A percentile compares a stretch with the other conserved stretches of the same genome.
Evolutionary conservation across 2,113 vertebrate species (phyloP).

Genomic region (Oreochromis tanganicae): DNA sequence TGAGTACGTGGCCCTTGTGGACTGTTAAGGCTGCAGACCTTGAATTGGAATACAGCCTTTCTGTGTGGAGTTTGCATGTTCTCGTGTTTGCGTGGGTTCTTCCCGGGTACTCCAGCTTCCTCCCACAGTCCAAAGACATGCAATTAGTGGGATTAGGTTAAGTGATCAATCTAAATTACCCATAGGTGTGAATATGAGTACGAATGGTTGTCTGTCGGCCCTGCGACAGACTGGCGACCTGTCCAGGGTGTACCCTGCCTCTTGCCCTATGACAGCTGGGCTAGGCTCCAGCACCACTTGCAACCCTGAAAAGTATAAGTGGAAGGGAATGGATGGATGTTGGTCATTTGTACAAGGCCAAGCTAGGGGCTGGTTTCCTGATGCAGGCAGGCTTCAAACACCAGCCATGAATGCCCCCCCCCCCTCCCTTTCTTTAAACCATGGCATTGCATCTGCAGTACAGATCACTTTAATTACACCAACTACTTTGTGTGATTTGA

Average conservation of each 20-base stretch:
- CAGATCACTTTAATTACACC: neutral
- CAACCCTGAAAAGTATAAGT: no score
- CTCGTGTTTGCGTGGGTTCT: neutral
- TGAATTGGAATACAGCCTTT: neutral
- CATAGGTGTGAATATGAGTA: neutral
- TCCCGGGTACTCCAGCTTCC: neutral
- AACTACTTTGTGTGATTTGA: neutral
- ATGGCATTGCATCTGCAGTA: neutral
- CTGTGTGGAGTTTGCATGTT: neutral
- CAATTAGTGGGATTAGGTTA: neutral
- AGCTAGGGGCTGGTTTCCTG: neutral
- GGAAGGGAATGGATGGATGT: neutral
- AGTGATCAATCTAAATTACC: neutral
- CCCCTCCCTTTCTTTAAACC: neutral
- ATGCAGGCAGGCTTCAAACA: neutral
- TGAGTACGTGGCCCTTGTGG: no score
- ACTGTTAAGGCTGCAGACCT: no score
- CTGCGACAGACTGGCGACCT: neutral
- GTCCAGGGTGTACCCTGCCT: neutral
- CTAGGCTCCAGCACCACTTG: accelerated
- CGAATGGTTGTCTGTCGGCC: neutral
- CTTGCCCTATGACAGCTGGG: neutral
- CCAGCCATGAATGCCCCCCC: neutral
- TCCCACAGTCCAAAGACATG: neutral
- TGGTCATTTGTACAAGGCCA: neutral